Base-by-base conservation (phyloP, 2,888 invertebrate species). In the Protonemura montana region DNA sequence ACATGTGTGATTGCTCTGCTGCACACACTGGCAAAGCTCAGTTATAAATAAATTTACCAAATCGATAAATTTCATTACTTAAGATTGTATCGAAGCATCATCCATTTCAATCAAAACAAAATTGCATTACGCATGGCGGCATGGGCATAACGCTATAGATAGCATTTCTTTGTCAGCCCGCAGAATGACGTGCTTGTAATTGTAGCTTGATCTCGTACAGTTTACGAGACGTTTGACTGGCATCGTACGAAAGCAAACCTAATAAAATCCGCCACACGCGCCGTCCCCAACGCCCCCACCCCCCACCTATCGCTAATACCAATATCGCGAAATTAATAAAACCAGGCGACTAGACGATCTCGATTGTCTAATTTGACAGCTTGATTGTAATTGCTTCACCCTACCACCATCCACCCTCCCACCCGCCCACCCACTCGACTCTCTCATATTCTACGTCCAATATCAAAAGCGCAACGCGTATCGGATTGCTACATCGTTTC, bases 401-500 rank as follows among this genome's bases (percentile, higher is more conserved):
- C 77, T 78, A 30, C 41, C 85, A 30, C 30, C 30, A 26, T 85
- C 78, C 30, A n/a, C 83, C 59, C 76, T 26, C 28, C 27, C 86
- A 6, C 16, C 81, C 82, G 0, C 83, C 29, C 76, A 29, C 35
- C 29, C 77, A 83, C 76, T 35, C 26, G 35, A 28, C 84, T 30
- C 84, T 76, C 29, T 28, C 84, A 21, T 59, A 28, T n/a, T 27
- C 28, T 26, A 27, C 13, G 30, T 81, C 13, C 81, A 84, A 28
- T 84, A 84, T 76, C 84, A 28, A 29, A 81, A 26, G 81, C 86
- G 82, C 85, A 59, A 30, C 86, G 81, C 35, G 26, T 35, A 76
- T 76, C 82, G 87, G 82, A 77, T 85, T 28, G 85, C 87, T 86
- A 87, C 85, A 85, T 81, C 87, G 87, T 87, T 88, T 88, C 86